These are phyloP conservation scores for Brachionus koreanus DNA, from an alignment of 1,140 invertebrate species.

Conservation along the genomic window DNA sequence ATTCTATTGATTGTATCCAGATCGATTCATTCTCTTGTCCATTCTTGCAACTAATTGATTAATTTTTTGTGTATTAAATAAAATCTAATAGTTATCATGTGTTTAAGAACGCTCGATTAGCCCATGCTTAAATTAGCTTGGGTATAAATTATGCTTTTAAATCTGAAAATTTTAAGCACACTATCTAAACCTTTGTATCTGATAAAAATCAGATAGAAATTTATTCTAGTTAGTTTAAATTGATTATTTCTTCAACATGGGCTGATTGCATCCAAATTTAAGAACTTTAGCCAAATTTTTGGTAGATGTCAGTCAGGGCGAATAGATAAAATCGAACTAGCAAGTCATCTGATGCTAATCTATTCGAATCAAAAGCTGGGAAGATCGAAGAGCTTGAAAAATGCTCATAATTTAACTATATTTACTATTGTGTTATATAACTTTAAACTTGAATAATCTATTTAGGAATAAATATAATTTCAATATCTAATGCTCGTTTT, in stretches of 20 bases:
- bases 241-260: neutral
- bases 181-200: neutral
- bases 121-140: neutral
- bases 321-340: neutral
- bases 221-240: neutral
- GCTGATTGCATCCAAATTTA: neutral
- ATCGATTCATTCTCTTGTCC: neutral
- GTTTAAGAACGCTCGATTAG: neutral
- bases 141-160: neutral
- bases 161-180: neutral
- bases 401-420: neutral
- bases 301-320: neutral
- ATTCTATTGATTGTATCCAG: neutral
- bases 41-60: neutral
- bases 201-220: neutral
- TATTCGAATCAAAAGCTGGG: neutral
- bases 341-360: neutral
- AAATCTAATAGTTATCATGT: neutral
- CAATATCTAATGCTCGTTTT: neutral
- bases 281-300: neutral
- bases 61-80: neutral
- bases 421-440: conserved; percentile 3
- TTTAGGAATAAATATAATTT: neutral
- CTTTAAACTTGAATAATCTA: neutral
- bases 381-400: neutral